Evolutionary conservation across 2,888 invertebrate genomes (phyloP), one percentile per base, ranked within the genome.

Genomic region (Trichogramma dendrolimi): DNA sequence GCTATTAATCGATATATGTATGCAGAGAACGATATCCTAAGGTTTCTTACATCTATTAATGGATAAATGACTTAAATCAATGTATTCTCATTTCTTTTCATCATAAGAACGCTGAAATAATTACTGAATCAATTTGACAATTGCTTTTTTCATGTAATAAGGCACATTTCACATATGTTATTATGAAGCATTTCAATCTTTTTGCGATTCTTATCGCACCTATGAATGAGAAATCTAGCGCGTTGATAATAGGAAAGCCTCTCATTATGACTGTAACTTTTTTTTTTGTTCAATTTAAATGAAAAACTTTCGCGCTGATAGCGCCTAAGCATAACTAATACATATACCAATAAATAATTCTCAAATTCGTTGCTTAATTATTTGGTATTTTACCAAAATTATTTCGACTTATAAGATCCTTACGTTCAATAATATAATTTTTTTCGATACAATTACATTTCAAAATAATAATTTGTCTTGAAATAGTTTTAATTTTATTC

Each of bases 1-100:
- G 61, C 60, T 63, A 66, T 66, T 60, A 64, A 66, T 66, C 50
- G 64, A 64, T 66, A 66, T 51, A 60, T 63, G 61, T 66, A 63
- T 66, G 58, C 61, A 59, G 61, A 62, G 59, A 60, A 62, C 60
- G 51, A 62, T 61, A 65, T 61, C 59, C 63, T 66, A 66, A 53
- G 57, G 10, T 61, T 62, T 58, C 59, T 63, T 62, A 61, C 58
- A 57, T 6, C 7, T 54, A 60, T 62, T 62, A 63, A 63, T 63
- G 59, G 54, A 63, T 66, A 63, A 61, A 58, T 63, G 65, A 62
- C 65, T 63, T 63, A 66, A 61, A 65, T 63, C 63, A 63, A 63
- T 60, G 62, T 63, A 61, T 63, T 61, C 59, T 59, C 59, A 63
- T 59, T 63, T 63, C 58, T 55, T 42, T 61, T 64, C 52, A 56